Percentiles rank a stretch among this genome's conserved stretches.
These are phyloP conservation scores for Coracias cyanogaster DNA, from an alignment of 2,797 vertebrate genomes.

Conservation along the genomic window DNA sequence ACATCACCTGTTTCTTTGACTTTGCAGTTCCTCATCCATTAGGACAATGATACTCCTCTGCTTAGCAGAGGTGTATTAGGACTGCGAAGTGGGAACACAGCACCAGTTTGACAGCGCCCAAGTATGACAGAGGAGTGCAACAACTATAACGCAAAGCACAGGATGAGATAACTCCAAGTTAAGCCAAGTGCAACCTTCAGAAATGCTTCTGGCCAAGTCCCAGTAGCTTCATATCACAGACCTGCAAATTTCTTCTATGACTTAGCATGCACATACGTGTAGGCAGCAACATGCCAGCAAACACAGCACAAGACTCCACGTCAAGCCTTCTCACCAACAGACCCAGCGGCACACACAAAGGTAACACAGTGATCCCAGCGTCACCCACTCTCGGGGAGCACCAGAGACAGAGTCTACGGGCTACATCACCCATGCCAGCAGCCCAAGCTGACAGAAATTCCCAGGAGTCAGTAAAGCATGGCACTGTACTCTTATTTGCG, in stretches of 20 bases:
- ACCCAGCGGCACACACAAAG: background rate
- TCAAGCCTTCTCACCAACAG: background rate
- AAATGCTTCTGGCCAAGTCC: background rate
- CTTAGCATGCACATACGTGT: rapidly evolving
- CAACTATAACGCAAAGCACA: background rate
- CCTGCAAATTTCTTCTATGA: background rate
- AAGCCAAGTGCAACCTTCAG: background rate
- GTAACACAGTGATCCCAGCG: background rate
- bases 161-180: background rate
- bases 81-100: background rate
- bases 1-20: background rate
- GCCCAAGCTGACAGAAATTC: background rate
- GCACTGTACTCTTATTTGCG: background rate
- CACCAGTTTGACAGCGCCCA: background rate
- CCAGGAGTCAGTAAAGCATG: background rate
- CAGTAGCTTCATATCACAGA: background rate
- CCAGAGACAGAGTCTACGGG: rapidly evolving
- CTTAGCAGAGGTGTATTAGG: background rate
- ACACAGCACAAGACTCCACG: background rate
- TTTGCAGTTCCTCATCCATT: background rate
- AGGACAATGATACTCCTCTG: background rate
- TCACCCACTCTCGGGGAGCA: background rate
- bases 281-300: background rate
- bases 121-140: background rate
- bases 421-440: rapidly evolving